Evolutionary conservation across 2,113 vertebrate species (phyloP), one percentile per base, ranked within the genome.

Genomic region (Bufo bufo): DNA sequence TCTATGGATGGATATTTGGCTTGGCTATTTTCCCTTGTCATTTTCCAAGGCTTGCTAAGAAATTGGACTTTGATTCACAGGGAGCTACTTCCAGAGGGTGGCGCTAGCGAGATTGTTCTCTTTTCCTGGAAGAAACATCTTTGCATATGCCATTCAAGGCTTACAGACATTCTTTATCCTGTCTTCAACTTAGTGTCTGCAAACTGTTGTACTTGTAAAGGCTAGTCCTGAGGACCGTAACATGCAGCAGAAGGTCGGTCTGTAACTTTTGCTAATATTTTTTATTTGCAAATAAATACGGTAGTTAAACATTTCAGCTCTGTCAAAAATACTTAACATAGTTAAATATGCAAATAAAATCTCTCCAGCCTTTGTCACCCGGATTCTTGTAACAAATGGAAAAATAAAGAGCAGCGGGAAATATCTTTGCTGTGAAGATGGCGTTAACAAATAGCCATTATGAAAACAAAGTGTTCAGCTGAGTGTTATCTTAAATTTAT

Each of bases 401-500:
- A 81, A 7, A 81, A 80, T 72, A 81, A 72, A 78, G 59, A 20
- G 72, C 59, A 47, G 72, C 2, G 49, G 84, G 61, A 84, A 84
- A 84, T 84, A 89, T 83, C 77, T 69, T 75, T 77, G 71, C 81
- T 1, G 50, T 58, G 59, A 84, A 78, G 61, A 78, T 17, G 72
- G 52, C 87, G 58, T 84, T 89, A 81, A 77, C 82, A 69, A 84
- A 84, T 84, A 84, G 82, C 87, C 61, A 89, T 89, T 89, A 89
- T 84, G 87, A 84, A 89, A 84, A 89, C 87, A 89, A 89, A 89
- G 74, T 84, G 87, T 89, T 84, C 58, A 89, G 74, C 82, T 84
- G 71, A 89, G 82, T 82, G 61, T 89, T 84, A 84, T 89, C 87
- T 89, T 89, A 84, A 89, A 89, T 89, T 89, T 89, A 89, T 89